Evolutionary conservation across 2,797 vertebrate genomes (phyloP).

Genomic region (Parauchenoglanis ngamensis): DNA sequence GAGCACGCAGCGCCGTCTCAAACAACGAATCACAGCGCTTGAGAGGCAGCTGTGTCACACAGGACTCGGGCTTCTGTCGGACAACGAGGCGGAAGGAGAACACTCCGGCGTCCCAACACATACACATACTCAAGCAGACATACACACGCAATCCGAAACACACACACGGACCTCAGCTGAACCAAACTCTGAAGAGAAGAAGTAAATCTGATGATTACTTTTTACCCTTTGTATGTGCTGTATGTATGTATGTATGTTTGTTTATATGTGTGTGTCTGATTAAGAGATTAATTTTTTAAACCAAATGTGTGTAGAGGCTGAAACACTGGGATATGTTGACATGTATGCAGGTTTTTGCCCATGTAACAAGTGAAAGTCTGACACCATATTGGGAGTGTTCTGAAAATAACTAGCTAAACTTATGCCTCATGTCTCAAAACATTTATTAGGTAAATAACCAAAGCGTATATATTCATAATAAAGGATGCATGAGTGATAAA

Average conservation of each 20-base stretch:
- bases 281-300: not conserved
- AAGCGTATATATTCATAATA: not conserved
- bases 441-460: not conserved
- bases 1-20: slow-evolving; percentile 84
- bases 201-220: slow-evolving; percentile 2
- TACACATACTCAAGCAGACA: not conserved
- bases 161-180: not conserved
- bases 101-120: slow-evolving; percentile 16
- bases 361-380: not conserved
- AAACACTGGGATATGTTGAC: not conserved
- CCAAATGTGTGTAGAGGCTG: not conserved
- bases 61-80: slow-evolving; percentile 45
- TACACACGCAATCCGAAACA: not conserved
- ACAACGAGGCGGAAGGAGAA: slow-evolving; percentile 45
- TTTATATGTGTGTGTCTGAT: not conserved
- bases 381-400: not conserved
- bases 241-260: not conserved
- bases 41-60: slow-evolving; percentile 70
- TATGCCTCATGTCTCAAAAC: not conserved
- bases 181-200: not conserved
- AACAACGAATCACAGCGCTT: slow-evolving; percentile 83
- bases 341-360: not conserved
- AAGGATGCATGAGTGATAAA: not conserved
- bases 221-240: not conserved
- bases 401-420: not conserved